Evolutionary conservation across 1,140 invertebrate genomes (phyloP).

Genomic region (Pseudomyrmex pallidus): DNA sequence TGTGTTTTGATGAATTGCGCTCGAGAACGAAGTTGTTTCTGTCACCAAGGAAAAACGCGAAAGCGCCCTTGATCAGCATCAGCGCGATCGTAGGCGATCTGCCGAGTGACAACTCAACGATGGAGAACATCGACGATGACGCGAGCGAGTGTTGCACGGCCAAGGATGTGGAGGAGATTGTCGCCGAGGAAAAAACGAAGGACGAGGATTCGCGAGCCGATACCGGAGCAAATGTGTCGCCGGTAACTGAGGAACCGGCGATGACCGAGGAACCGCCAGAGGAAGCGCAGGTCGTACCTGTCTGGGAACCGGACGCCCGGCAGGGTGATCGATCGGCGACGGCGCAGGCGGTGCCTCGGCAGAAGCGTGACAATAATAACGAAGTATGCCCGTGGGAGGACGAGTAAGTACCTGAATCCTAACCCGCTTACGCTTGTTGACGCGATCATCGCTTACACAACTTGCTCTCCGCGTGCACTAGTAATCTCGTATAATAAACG

Average conservation of each 20-base stretch:
- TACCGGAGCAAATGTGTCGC: constrained; percentile 28
- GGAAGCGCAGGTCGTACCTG: constrained; percentile 81
- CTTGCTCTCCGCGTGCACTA: constrained; percentile 15
- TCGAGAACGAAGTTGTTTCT: background rate
- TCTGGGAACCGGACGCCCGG: constrained; percentile 77
- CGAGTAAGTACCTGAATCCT: constrained; percentile 89
- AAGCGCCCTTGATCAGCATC: constrained; percentile 90
- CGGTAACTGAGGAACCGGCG: constrained; percentile 78
- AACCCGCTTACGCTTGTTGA: constrained; percentile 19
- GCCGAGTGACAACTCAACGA: constrained; percentile 75
- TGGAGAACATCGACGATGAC: constrained; percentile 48
- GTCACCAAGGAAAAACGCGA: constrained; percentile 65
- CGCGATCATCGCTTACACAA: constrained; percentile 4
- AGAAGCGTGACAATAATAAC: constrained; percentile 87
- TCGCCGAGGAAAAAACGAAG: constrained; percentile 2
- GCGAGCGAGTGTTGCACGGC: constrained; percentile 28
- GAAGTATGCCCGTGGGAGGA: constrained; percentile 96
- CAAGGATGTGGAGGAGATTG: background rate
- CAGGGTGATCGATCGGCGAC: constrained; percentile 64
- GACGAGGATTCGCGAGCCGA: constrained; percentile 47
- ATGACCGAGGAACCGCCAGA: constrained; percentile 64
- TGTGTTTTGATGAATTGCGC: background rate
- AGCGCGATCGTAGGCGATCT: constrained; percentile 89
- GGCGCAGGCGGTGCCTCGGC: constrained; percentile 70
- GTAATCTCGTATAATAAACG: constrained; percentile 34